Percentiles rank a stretch among this genome's conserved stretches.
Evolutionary conservation across 2,113 vertebrate species (phyloP).

Genomic region (Corythaeola cristata): DNA sequence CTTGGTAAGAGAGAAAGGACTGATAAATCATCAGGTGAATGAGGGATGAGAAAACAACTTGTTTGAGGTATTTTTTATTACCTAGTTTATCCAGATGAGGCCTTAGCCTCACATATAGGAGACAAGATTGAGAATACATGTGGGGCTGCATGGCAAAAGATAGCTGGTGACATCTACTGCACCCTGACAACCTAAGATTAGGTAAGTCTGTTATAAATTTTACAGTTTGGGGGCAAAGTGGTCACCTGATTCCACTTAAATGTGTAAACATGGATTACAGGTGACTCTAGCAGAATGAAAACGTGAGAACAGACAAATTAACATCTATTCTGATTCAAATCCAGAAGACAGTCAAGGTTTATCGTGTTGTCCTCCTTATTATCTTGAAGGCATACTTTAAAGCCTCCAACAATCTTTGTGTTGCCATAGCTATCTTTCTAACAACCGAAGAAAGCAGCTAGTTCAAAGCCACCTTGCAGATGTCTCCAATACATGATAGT

Average conservation of each 20-base stretch:
- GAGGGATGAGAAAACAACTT: not conserved
- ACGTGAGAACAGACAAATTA: not conserved
- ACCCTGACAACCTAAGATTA: not conserved
- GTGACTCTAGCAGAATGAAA: not conserved
- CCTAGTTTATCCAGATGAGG: not conserved
- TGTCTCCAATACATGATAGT: not conserved
- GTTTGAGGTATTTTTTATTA: not conserved
- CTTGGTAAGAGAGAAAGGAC: not conserved
- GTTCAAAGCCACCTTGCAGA: not conserved
- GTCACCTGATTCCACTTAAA: not conserved
- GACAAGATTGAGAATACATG: rapidly evolving
- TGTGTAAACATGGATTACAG: not conserved
- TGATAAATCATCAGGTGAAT: not conserved
- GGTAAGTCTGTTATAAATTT: not conserved
- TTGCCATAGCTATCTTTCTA: not conserved
- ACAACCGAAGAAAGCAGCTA: not conserved
- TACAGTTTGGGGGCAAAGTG: not conserved
- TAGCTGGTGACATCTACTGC: not conserved
- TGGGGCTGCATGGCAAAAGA: not conserved
- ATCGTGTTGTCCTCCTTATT: not conserved
- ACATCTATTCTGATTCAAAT: not conserved
- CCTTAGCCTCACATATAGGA: not conserved
- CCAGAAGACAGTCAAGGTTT: not conserved
- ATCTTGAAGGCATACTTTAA: not conserved
- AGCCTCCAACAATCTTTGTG: not conserved